These are phyloP conservation scores for Platypus cylindrus DNA, from an alignment of 2,888 invertebrate genomes.

Conservation along the genomic window DNA sequence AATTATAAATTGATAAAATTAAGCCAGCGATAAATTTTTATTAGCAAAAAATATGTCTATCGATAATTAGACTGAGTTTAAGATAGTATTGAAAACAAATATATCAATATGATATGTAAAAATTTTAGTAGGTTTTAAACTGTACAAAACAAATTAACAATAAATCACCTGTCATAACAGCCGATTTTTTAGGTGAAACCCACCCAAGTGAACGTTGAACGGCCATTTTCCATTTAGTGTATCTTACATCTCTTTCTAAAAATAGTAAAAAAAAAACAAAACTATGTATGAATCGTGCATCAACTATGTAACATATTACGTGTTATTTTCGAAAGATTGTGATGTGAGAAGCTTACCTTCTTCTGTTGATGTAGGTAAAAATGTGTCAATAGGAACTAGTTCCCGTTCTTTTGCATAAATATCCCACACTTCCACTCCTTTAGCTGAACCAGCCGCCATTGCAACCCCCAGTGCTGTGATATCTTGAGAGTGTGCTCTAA, in stretches of 20 bases:
- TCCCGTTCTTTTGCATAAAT: slow-evolving; percentile 46
- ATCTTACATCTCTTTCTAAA: slow-evolving; percentile 61
- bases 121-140: too few species aligned
- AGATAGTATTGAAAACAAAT: too few species aligned
- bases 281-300: slow-evolving; percentile 3
- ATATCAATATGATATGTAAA: too few species aligned
- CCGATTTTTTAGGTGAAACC: slow-evolving; percentile 63
- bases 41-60: too few species aligned
- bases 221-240: slow-evolving; percentile 90
- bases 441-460: slow-evolving; percentile 75
- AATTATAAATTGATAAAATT: too few species aligned
- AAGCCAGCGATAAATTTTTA: too few species aligned
- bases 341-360: slow-evolving; percentile 42
- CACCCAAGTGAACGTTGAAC: slow-evolving; percentile 85
- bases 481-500: slow-evolving; percentile 75
- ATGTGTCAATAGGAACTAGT: slow-evolving; percentile 57
- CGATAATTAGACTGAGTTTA: too few species aligned
- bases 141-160: neutral
- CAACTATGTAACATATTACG: neutral
- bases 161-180: slow-evolving; percentile 55
- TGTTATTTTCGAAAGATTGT: too few species aligned
- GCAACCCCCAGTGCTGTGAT: slow-evolving; percentile 89
- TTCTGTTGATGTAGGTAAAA: slow-evolving; percentile 67
- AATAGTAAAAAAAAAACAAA: slow-evolving; percentile 14
- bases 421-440: slow-evolving; percentile 51